A percentile compares a stretch with the other conserved stretches of the same genome.
These are phyloP conservation scores for Coenonympha arcania DNA, from an alignment of 2,888 invertebrate species.

Conservation along the genomic window DNA sequence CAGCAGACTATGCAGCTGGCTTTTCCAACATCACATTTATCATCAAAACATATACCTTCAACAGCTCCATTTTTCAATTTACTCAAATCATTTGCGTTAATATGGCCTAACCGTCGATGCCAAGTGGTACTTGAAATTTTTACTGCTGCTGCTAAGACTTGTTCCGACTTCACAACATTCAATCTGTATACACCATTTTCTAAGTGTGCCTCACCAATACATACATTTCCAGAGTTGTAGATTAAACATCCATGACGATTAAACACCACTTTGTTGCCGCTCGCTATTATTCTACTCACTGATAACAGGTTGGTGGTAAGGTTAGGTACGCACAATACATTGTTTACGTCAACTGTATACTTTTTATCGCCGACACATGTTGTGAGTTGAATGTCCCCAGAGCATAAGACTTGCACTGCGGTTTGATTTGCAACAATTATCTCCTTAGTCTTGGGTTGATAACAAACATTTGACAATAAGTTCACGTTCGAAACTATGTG, in stretches of 20 bases:
- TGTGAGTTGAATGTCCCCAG: slow-evolving; percentile 5
- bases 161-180: slow-evolving; percentile 3
- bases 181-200: slow-evolving; percentile 18
- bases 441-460: slow-evolving; percentile 1
- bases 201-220: slow-evolving; percentile 15
- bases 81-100: slow-evolving; percentile 11
- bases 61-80: slow-evolving; percentile 28
- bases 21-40: slow-evolving; percentile 20
- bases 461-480: slow-evolving; percentile 7
- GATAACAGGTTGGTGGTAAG: slow-evolving; percentile 28
- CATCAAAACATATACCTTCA: slow-evolving; percentile 21
- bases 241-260: slow-evolving; percentile 19
- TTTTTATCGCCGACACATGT: slow-evolving; percentile 3
- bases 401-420: slow-evolving; percentile 8
- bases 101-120: neutral
- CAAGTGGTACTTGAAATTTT: neutral
- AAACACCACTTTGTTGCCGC: slow-evolving; percentile 21
- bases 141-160: slow-evolving; percentile 11
- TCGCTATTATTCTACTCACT: slow-evolving; percentile 22
- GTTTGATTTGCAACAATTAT: slow-evolving; percentile 11
- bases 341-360: slow-evolving; percentile 13
- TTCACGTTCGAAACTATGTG: slow-evolving; percentile 20
- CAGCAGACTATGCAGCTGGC: slow-evolving; percentile 22
- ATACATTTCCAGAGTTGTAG: slow-evolving; percentile 20
- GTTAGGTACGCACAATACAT: slow-evolving; percentile 27